Conservation (phyloP, 30 jellyfish, hydroid and myxozoan genomes). For the Aurelia aurita complex sp. Pacific region DNA sequence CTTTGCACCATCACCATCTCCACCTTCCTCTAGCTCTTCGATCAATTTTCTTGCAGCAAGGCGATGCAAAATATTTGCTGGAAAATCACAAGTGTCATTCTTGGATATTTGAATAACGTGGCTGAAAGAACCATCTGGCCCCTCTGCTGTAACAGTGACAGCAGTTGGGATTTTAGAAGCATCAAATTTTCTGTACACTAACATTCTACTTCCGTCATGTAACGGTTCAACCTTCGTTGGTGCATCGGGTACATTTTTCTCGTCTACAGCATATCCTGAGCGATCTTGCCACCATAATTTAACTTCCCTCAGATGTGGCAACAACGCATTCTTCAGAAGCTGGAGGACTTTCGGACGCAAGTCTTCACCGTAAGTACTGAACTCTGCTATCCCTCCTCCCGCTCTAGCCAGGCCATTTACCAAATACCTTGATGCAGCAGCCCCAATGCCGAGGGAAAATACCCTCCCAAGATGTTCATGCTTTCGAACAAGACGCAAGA, state of each 20-base stretch:
- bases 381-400: neutral
- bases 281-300: neutral
- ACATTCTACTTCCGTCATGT: neutral
- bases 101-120: neutral
- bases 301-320: neutral
- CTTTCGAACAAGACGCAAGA: conserved; percentile 7
- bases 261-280: neutral
- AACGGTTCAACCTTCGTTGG: neutral
- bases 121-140: neutral
- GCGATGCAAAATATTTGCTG: neutral
- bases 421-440: neutral
- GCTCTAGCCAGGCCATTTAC: conserved; percentile 1
- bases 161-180: neutral
- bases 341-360: conserved; percentile 8
- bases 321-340: neutral
- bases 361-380: neutral
- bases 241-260: neutral
- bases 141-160: neutral
- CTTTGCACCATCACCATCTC: neutral
- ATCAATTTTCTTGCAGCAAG: neutral
- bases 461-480: neutral
- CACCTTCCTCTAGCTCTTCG: neutral
- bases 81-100: neutral
- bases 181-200: neutral
- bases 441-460: neutral